phyloP scores from a whole-genome alignment of 1,140 invertebrate genomes.

The Drosophila sulfurigaster region DNA sequence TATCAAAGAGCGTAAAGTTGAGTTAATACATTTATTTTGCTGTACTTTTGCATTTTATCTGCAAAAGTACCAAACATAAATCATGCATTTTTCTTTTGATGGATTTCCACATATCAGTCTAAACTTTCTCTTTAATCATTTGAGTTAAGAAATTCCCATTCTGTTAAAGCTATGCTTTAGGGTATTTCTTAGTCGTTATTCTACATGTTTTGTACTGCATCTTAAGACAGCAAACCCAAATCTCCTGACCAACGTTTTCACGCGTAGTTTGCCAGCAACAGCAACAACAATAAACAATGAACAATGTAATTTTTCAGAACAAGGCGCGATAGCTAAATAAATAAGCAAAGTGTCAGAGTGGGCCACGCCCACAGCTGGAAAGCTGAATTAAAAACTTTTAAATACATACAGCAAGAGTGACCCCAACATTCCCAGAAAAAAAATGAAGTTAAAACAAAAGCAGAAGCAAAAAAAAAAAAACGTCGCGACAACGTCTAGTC shows the following conservation, averaged over 20 bases:
- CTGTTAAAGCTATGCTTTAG: no score
- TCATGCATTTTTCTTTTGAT: no score
- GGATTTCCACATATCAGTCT: no score
- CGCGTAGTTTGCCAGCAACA: slow-evolving; percentile 38
- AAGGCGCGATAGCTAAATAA: slow-evolving; percentile 55
- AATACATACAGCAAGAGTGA: slow-evolving; percentile 31
- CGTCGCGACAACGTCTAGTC: slow-evolving; percentile 64
- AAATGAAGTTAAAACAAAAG: slow-evolving; percentile 18
- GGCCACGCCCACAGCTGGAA: slow-evolving; percentile 24
- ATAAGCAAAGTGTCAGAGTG: slow-evolving; percentile 55
- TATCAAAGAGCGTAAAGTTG: background rate
- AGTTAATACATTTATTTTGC: background rate
- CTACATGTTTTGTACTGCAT: no score
- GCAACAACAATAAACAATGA: slow-evolving; percentile 15
- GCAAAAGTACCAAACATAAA: no score
- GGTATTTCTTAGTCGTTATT: background rate
- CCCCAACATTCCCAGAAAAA: slow-evolving; percentile 17
- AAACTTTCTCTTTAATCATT: no score
- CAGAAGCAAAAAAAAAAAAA: slow-evolving; percentile 18
- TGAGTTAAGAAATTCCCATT: background rate
- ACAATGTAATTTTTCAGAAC: slow-evolving; percentile 50
- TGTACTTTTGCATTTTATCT: background rate
- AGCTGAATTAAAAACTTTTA: slow-evolving; percentile 41
- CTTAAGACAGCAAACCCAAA: background rate
- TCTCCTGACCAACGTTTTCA: slow-evolving; percentile 30